Evolutionary conservation across 2,113 vertebrate species (phyloP).

Genomic region (Daubentonia madagascariensis): DNA sequence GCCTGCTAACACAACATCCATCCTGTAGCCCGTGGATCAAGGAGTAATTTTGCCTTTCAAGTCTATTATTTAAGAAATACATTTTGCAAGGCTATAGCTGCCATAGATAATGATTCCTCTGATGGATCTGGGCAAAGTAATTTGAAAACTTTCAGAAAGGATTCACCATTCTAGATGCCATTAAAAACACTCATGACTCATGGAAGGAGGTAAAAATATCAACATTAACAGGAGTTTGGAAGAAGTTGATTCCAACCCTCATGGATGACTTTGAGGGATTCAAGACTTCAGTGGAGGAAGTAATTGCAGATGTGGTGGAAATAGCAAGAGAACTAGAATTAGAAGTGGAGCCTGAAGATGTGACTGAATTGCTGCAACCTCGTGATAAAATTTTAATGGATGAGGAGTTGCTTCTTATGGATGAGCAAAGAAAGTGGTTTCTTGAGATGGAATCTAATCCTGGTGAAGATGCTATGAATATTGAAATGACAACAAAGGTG

Average conservation of each 20-base stretch:
- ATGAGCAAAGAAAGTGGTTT: not conserved
- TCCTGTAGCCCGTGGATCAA: not conserved
- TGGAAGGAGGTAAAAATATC: not conserved
- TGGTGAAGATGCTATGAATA: not conserved
- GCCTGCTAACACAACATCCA: too few species aligned
- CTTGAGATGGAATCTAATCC: not conserved
- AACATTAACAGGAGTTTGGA: not conserved
- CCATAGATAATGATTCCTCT: not conserved
- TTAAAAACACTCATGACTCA: not conserved
- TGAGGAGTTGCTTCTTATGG: not conserved
- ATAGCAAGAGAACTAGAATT: not conserved
- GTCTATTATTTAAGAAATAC: not conserved
- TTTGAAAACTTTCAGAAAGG: not conserved
- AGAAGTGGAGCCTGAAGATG: not conserved
- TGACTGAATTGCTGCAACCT: not conserved
- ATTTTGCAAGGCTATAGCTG: not conserved
- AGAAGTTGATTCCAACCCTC: not conserved
- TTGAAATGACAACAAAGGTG: not conserved
- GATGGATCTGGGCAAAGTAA: not conserved
- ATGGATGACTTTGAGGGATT: not conserved
- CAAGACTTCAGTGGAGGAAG: not conserved
- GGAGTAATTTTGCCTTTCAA: not conserved
- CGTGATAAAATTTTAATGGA: not conserved
- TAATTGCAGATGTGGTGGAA: not conserved
- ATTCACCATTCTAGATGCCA: not conserved